These are phyloP conservation scores for Bicyclus anynana DNA, from an alignment of 1,140 invertebrate genomes.

Conservation along the genomic window DNA sequence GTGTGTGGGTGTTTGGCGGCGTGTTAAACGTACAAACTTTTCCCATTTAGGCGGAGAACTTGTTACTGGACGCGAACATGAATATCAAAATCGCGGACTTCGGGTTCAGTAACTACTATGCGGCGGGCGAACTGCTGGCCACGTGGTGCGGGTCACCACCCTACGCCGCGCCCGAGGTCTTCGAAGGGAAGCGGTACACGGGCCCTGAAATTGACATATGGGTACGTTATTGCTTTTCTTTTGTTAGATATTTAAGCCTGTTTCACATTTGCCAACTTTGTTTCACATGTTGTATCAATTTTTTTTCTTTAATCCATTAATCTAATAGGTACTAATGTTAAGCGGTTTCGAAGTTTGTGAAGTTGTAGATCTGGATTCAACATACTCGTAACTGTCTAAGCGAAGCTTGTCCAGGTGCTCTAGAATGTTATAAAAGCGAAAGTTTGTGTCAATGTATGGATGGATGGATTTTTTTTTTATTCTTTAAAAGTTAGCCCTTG, in stretches of 20 bases:
- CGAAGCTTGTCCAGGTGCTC: too few relatives aligned
- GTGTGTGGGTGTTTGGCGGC: conserved; percentile 1
- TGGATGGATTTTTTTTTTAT: too few relatives aligned
- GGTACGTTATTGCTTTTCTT: conserved; percentile 78
- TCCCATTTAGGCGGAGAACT: conserved; percentile 90
- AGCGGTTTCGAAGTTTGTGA: not conserved
- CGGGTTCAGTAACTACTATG: conserved; percentile 96
- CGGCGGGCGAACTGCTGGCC: conserved; percentile 87
- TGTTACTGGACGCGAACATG: conserved; percentile 94
- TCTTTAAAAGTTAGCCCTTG: too few relatives aligned
- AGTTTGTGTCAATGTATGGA: too few relatives aligned
- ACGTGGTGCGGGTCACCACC: conserved; percentile 99
- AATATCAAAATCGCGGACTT: conserved; percentile 99
- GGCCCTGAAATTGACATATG: conserved; percentile 98
- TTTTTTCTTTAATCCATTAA: too few relatives aligned
- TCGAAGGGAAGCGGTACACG: conserved; percentile 97
- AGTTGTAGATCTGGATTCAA: too few relatives aligned
- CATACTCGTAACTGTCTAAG: too few relatives aligned
- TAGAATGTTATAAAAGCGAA: too few relatives aligned
- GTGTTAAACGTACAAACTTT: conserved; percentile 29
- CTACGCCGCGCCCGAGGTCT: conserved; percentile 98
- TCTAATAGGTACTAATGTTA: too few relatives aligned
- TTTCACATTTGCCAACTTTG: too few relatives aligned
- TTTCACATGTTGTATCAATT: too few relatives aligned
- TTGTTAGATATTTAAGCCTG: conserved; percentile 2